phyloP scores from a whole-genome alignment of 2,113 vertebrate genomes.

The Lota lota region DNA sequence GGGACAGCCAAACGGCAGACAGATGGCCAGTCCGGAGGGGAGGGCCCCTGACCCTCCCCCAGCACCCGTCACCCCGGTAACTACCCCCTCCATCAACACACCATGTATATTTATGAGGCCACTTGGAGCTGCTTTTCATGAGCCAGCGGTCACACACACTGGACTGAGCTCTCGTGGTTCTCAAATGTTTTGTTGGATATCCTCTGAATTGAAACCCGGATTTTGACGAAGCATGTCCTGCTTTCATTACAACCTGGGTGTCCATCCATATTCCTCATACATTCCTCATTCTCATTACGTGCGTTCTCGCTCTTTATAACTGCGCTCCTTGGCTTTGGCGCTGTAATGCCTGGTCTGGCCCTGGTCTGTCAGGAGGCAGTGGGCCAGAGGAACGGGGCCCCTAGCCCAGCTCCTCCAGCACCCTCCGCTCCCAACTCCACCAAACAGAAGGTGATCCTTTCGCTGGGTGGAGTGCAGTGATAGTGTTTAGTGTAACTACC shows the following conservation, averaged over 20 bases:
- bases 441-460: slow-evolving; percentile 62
- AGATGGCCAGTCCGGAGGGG: slow-evolving; percentile 45
- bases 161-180: no score
- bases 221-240: no score
- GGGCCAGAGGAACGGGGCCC: slow-evolving; percentile 56
- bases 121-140: no score
- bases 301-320: neutral
- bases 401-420: slow-evolving; percentile 41
- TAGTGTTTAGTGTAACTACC: no score
- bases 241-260: no score
- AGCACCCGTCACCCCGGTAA: slow-evolving; percentile 64
- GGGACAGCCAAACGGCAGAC: slow-evolving; percentile 71
- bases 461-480: slow-evolving; percentile 23
- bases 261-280: no score
- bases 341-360: slow-evolving; percentile 7
- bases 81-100: neutral
- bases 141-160: no score
- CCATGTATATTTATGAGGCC: no score
- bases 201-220: no score
- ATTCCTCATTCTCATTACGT: neutral
- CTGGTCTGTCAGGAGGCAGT: slow-evolving; percentile 46
- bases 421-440: slow-evolving; percentile 47
- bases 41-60: slow-evolving; percentile 51
- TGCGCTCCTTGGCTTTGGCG: neutral
- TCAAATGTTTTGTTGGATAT: no score